Evolutionary conservation across 2,888 invertebrate species (phyloP).

Genomic region (Eutolmus rufibarbis): DNA sequence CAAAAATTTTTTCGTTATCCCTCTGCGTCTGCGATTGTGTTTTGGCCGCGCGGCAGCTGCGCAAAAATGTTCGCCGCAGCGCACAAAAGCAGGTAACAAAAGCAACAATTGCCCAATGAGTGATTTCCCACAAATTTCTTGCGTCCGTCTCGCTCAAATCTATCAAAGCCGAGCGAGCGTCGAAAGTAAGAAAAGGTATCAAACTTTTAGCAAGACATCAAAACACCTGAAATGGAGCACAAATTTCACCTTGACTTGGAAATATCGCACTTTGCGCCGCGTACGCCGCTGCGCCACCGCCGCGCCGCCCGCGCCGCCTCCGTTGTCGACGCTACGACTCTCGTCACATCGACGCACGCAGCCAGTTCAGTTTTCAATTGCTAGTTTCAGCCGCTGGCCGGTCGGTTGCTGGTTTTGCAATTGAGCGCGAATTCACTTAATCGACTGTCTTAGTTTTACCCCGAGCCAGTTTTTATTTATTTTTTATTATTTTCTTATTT

Average conservation of each 20-base stretch:
- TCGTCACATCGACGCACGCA: neutral
- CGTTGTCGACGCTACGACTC: neutral
- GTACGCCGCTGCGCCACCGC: neutral
- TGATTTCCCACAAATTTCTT: neutral
- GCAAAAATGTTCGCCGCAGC: neutral
- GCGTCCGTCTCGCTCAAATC: neutral
- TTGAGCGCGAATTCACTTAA: neutral
- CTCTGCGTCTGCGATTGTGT: neutral
- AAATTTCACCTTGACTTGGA: conserved; percentile 38
- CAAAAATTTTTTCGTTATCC: neutral
- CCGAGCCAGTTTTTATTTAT: neutral
- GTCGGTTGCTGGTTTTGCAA: neutral
- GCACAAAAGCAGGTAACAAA: neutral
- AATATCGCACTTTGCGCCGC: neutral
- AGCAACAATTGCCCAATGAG: neutral
- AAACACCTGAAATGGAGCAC: conserved; percentile 38
- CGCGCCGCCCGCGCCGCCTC: neutral
- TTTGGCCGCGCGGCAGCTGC: neutral
- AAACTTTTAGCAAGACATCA: conserved; percentile 19
- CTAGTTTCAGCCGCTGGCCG: neutral
- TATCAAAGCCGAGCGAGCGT: conserved; percentile 1
- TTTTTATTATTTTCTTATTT: neutral
- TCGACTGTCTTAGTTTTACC: neutral
- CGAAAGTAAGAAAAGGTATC: conserved; percentile 14
- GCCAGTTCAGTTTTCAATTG: neutral